Base-by-base conservation (phyloP, 2,888 invertebrate genomes). In the Limnephilus marmoratus region DNA sequence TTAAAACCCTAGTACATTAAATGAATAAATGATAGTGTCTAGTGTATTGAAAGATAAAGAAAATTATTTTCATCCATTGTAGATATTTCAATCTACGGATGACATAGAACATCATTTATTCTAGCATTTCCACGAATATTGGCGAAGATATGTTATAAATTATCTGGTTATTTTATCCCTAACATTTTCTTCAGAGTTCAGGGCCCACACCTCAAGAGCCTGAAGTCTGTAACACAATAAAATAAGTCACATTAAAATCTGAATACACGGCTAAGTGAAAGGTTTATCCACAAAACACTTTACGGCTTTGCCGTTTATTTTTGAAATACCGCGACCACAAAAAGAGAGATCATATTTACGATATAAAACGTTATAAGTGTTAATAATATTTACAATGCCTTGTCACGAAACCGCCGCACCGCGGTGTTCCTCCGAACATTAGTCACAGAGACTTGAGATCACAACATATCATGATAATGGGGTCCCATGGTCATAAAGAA, bases 301-400 rank as follows among this genome's bases (percentile, higher is more conserved):
- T 83, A 83, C 34, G 82, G 15, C 82, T 83, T 37, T 31, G 82
- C 82, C 24, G 82, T 37, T 37, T 83, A 83, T 83, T 83, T 83
- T 83, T 83, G 82, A 83, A 83, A 34, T 37, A 83, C 82, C 82
- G 82, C 82, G 18, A 83, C 82, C 82, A 83, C 82, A 31, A 34
- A 82, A 34, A 83, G 82, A 83, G 82, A 83, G 82, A 83, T 83
- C 82, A 11, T 29, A 83, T 83, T 83, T 83, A 83, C 34, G 34
- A 34, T 83, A 83, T 83, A 31, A 83, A 83, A 29, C 82, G 13
- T 31, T 34, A 15, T 83, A 83, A 34, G 82, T 37, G 82, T 34
- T 83, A 83, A 18, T 83, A 83, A 34, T 83, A 83, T 83, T 83
- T 83, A 83, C 34, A 83, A 7, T 83, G 31, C 34, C 34, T 34